These are phyloP conservation scores for Pelusios castaneus DNA, from an alignment of 2,113 vertebrate genomes.

Conservation along the genomic window DNA sequence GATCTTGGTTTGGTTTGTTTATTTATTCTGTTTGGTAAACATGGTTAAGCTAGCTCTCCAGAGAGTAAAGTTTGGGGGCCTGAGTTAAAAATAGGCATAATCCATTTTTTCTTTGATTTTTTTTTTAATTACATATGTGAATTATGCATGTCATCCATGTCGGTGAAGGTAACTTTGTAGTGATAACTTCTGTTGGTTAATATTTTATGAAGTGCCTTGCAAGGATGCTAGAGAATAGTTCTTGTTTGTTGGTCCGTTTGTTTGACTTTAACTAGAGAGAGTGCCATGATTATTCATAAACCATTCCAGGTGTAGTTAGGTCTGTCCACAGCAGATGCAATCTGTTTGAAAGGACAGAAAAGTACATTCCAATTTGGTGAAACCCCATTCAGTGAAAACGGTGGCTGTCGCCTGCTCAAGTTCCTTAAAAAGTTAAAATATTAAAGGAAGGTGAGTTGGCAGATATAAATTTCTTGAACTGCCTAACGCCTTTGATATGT, in stretches of 20 bases:
- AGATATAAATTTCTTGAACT: not conserved
- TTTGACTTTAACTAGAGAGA: not conserved
- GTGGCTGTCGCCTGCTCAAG: not conserved
- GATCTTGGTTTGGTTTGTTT: not conserved
- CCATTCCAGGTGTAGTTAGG: not conserved
- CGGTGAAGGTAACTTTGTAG: not conserved
- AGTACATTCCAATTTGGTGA: not conserved
- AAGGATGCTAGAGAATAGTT: not conserved
- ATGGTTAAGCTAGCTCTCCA: rapidly evolving
- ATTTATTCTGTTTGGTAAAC: not conserved
- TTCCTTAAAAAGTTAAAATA: not conserved
- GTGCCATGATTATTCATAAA: slow-evolving; percentile 13
- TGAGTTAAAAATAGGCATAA: not conserved
- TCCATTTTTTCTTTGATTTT: not conserved
- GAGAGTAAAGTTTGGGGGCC: rapidly evolving
- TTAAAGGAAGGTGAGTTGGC: not conserved
- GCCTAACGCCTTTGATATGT: not conserved
- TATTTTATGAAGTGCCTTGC: not conserved
- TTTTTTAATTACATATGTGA: not conserved
- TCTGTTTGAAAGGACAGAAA: not conserved
- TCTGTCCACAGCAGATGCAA: not conserved
- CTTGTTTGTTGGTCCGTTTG: not conserved
- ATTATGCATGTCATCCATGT: not conserved
- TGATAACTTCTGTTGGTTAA: not conserved
- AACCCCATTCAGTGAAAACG: not conserved